Evolutionary conservation across 2,113 vertebrate genomes (phyloP), one percentile per base, ranked within the genome.

Genomic region (Capreolus pygargus): DNA sequence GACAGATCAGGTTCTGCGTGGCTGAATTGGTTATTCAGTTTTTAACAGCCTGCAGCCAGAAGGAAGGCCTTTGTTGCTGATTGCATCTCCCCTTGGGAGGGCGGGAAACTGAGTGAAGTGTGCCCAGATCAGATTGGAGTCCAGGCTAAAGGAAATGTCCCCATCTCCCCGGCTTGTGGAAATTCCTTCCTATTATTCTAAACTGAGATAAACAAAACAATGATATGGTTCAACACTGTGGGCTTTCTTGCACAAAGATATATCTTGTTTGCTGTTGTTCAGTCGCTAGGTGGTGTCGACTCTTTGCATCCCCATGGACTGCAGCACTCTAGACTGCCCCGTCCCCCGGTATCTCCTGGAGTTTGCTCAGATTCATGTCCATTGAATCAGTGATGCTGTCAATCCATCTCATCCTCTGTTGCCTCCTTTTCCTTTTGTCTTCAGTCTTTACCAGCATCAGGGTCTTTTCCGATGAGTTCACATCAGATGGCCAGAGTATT

Each of bases 1-100:
- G 12, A 89, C 9, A 76, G 45, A 23, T n/a, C 89, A 52, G 5
- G 28, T 33, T 90, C 45, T 78, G 70, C 33, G 0, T n/a, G 70
- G n/a, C 55, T 97, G 78, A 96, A 81, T 79, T n/a, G 33, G 81
- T 89, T 78, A 86, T 94, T 97, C 50, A 55, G 82, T 30, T 54
- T 89, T 92, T 36, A 94, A 45, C 74, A 52, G 55, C 17, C 15
- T 11, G 14, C 45, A 60, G 30, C 60, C 4, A 13, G 45, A 55
- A 87, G 81, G 81, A 92, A 30, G 64, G 15, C 50, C 25, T 39
- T 27, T 21, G 19, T 39, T 92, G 61, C 45, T 57, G 88, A 92
- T 64, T 15, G 61, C 58, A 15, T 95, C 58, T 85, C 19, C 39
- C 16, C 61, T 70, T 1, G 8, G 36, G 85, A 27, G 15, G 27